These are phyloP conservation scores for Acronicta aceris DNA, from an alignment of 2,888 invertebrate species.

Conservation along the genomic window DNA sequence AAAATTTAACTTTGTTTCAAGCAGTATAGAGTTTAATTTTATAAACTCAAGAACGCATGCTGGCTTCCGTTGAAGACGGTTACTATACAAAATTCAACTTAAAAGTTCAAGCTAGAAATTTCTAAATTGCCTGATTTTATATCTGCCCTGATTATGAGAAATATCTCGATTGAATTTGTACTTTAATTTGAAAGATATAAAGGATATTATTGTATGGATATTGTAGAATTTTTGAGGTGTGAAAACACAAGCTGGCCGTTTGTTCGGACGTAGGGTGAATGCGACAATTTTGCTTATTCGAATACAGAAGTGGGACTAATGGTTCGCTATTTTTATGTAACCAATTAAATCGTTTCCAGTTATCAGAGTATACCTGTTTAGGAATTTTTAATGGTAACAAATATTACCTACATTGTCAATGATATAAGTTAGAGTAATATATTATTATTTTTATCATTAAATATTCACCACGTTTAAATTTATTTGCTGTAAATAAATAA, in stretches of 20 bases:
- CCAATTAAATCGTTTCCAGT: slow-evolving; percentile 76
- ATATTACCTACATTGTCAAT: slow-evolving; percentile 7
- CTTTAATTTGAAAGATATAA: slow-evolving; percentile 40
- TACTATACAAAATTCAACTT: slow-evolving; percentile 81
- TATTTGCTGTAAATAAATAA: no score
- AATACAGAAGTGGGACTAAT: slow-evolving; percentile 79
- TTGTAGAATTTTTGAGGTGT: slow-evolving; percentile 68
- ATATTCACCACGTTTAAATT: background rate
- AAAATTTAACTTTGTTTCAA: slow-evolving; percentile 47
- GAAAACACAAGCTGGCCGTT: slow-evolving; percentile 77
- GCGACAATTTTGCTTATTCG: slow-evolving; percentile 83
- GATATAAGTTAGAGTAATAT: background rate
- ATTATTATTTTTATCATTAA: background rate
- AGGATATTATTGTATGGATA: slow-evolving; percentile 49
- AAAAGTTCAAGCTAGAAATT: slow-evolving; percentile 78
- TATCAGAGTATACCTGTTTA: slow-evolving; percentile 16
- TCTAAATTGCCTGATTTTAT: slow-evolving; percentile 78
- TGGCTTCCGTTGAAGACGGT: slow-evolving; percentile 61
- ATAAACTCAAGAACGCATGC: slow-evolving; percentile 14
- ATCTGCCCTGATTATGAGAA: slow-evolving; percentile 64
- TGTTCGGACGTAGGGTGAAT: slow-evolving; percentile 67
- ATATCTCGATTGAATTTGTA: slow-evolving; percentile 43
- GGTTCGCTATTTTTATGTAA: slow-evolving; percentile 76
- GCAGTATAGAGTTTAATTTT: slow-evolving; percentile 48
- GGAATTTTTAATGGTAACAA: slow-evolving; percentile 13